phyloP scores from a whole-genome alignment of 2,888 invertebrate genomes.

The Platypus cylindrus region DNA sequence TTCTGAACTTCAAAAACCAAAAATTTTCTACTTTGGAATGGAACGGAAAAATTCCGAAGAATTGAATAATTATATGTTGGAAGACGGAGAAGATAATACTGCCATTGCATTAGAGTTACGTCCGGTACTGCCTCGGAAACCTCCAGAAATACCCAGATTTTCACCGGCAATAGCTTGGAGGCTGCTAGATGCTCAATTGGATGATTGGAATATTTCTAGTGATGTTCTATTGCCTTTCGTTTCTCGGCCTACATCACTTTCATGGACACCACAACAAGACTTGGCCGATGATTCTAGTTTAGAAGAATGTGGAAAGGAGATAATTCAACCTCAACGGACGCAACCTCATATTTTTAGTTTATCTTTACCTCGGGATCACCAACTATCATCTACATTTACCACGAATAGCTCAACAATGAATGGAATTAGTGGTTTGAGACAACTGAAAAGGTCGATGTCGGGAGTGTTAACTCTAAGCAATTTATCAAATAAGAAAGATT shows the following conservation, averaged over 20 bases:
- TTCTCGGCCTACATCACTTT: conserved; percentile 34
- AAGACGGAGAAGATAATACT: conserved; percentile 23
- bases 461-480: conserved; percentile 39
- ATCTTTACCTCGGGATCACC: conserved; percentile 57
- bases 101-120: conserved; percentile 56
- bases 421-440: conserved; percentile 38
- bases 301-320: conserved; percentile 26
- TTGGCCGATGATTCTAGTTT: conserved; percentile 42
- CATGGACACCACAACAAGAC: conserved; percentile 80
- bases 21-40: conserved; percentile 72
- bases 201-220: conserved; percentile 73
- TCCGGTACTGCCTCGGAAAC: conserved; percentile 68
- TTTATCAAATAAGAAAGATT: conserved; percentile 22
- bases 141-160: conserved; percentile 63
- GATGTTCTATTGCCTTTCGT: conserved; percentile 48
- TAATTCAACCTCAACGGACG: conserved; percentile 12
- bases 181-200: conserved; percentile 45
- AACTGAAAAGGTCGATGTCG: conserved; percentile 56
- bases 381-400: conserved; percentile 32
- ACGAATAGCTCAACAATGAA: conserved; percentile 28
- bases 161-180: conserved; percentile 78
- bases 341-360: conserved; percentile 58
- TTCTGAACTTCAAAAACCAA: conserved; percentile 31
- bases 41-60: conserved; percentile 46
- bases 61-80: conserved; percentile 40